Percentiles rank a stretch among this genome's conserved stretches.
phyloP scores from a whole-genome alignment of 2,113 vertebrate species.

The Lonchura striata region DNA sequence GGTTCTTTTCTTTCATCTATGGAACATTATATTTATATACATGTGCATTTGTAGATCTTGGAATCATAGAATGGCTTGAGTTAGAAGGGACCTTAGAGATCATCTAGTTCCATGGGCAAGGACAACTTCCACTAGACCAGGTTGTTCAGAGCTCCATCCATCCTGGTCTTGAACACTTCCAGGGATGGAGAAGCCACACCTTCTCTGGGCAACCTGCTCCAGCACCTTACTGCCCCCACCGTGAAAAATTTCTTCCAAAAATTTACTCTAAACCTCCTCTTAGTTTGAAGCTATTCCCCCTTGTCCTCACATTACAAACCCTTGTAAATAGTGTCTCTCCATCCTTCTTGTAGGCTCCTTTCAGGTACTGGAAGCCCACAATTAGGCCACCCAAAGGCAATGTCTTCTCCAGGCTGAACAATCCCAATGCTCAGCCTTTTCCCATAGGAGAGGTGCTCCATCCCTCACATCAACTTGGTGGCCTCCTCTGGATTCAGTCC shows the following conservation, averaged over 20 bases:
- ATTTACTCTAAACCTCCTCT: neutral
- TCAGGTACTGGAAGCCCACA: neutral
- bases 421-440: neutral
- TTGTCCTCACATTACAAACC: neutral
- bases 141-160: neutral
- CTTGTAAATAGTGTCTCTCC: neutral
- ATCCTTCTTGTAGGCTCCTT: neutral
- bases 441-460: neutral
- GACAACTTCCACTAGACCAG: neutral
- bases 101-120: neutral
- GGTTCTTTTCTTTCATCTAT: neutral
- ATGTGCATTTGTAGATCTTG: neutral
- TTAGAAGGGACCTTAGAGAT: neutral
- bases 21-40: neutral
- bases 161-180: neutral
- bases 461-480: neutral
- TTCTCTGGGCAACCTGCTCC: neutral
- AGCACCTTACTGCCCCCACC: fast-evolving
- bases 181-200: neutral
- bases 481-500: neutral
- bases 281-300: neutral
- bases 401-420: neutral
- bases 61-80: neutral
- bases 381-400: neutral
- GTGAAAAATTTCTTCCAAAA: neutral